A percentile compares a stretch with the other conserved stretches of the same genome.
phyloP scores from a whole-genome alignment of 2,113 vertebrate genomes.

The Mungos mungo region DNA sequence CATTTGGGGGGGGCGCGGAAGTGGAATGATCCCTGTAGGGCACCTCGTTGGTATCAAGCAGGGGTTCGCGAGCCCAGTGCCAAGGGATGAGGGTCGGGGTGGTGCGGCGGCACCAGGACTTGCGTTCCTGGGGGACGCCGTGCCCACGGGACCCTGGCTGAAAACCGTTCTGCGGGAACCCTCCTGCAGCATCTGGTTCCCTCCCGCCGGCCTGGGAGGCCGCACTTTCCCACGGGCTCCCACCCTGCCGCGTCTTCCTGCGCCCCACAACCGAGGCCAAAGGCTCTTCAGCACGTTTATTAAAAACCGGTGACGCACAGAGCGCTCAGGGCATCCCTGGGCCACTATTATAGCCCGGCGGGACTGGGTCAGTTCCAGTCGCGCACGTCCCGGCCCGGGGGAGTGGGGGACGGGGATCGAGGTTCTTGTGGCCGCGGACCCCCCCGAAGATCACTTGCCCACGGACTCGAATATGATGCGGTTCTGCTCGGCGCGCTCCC shows the following conservation, averaged over 20 bases:
- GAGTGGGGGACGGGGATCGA: neutral
- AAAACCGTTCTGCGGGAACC: neutral
- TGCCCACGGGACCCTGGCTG: neutral
- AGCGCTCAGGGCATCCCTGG: neutral
- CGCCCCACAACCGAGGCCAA: constrained; percentile 18
- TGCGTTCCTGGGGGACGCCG: neutral
- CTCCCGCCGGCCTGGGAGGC: neutral
- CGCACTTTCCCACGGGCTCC: neutral
- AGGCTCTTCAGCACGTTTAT: constrained; percentile 81
- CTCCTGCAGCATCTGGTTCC: neutral
- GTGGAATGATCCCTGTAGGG: neutral
- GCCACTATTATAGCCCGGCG: neutral
- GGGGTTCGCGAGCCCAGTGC: neutral
- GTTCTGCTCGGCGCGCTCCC: constrained; percentile 91
- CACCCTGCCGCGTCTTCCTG: neutral
- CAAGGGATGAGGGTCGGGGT: neutral
- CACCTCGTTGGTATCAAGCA: neutral
- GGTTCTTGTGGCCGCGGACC: neutral
- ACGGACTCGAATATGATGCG: constrained; percentile 92
- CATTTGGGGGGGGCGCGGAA: neutral
- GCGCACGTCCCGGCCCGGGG: neutral
- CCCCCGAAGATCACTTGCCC: constrained; percentile 87
- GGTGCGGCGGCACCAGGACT: neutral
- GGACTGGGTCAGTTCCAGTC: neutral
- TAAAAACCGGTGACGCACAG: constrained; percentile 68